Conservation (phyloP, 2,888 invertebrate genomes). For the Ecdyonurus torrentis region DNA sequence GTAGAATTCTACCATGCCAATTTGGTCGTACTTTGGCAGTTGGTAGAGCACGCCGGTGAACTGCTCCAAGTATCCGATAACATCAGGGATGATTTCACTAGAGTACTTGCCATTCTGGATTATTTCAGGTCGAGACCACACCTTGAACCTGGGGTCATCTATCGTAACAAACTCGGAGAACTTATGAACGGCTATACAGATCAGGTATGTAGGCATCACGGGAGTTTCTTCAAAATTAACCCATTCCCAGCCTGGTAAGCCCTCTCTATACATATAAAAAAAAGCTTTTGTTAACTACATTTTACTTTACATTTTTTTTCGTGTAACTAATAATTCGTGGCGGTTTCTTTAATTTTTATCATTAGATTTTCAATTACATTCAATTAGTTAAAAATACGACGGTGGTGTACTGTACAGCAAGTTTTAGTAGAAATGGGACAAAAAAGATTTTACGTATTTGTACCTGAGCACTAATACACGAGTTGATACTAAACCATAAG, state of each 20-base stretch:
- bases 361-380: too few relatives aligned
- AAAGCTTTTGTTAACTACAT: not conserved
- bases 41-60: constrained; percentile 35
- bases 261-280: not conserved
- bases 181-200: not conserved
- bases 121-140: not conserved
- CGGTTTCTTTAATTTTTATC: too few relatives aligned
- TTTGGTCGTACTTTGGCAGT: constrained; percentile 59
- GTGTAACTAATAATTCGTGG: too few relatives aligned
- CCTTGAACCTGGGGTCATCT: too few relatives aligned
- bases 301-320: too few relatives aligned
- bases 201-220: not conserved
- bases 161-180: not conserved
- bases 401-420: too few relatives aligned
- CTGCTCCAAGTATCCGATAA: constrained; percentile 31
- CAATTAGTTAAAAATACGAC: too few relatives aligned
- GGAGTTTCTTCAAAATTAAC: not conserved
- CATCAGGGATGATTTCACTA: constrained; percentile 25
- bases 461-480: too few relatives aligned
- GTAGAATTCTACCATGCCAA: constrained; percentile 70
- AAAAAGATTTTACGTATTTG: too few relatives aligned
- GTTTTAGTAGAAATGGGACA: too few relatives aligned
- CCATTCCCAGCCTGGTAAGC: not conserved
- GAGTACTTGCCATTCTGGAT: not conserved
- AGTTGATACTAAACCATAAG: too few relatives aligned